Percentiles rank a stretch among this genome's conserved stretches.
Conservation (phyloP, 2,797 vertebrate species). For the Megalops cyprinoides region DNA sequence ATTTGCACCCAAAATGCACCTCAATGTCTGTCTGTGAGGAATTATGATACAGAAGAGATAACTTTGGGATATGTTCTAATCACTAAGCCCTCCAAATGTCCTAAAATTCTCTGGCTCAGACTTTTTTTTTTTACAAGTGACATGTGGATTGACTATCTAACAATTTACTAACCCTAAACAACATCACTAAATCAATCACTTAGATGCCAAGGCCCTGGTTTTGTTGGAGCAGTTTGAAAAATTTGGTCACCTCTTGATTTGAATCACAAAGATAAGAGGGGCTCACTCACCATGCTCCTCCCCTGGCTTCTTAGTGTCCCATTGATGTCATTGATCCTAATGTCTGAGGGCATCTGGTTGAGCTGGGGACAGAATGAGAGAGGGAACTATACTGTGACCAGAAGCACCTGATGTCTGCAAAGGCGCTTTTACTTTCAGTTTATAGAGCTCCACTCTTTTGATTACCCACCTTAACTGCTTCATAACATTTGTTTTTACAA, state of each 20-base stretch:
- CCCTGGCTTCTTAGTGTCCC: slow-evolving; percentile 3
- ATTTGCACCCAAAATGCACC: background rate
- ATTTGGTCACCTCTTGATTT: no score
- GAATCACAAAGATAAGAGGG: background rate
- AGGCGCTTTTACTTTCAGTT: background rate
- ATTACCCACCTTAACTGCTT: background rate
- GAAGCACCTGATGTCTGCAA: background rate
- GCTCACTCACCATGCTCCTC: slow-evolving; percentile 15
- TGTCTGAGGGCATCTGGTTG: background rate
- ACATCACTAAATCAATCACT: background rate
- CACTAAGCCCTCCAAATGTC: no score
- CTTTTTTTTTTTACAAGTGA: background rate
- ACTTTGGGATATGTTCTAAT: no score
- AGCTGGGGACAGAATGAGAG: background rate
- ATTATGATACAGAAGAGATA: background rate
- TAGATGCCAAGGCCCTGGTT: background rate
- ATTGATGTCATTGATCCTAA: background rate
- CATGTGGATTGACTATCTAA: background rate
- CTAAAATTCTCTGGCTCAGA: background rate
- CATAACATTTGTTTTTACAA: background rate
- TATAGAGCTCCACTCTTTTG: background rate
- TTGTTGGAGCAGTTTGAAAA: no score
- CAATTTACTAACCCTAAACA: no score
- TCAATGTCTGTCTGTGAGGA: no score
- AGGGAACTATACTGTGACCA: background rate